A percentile compares a stretch with the other conserved stretches of the same genome.
Conservation (phyloP, 1,140 invertebrate species). For the Tetranychus urticae region DNA sequence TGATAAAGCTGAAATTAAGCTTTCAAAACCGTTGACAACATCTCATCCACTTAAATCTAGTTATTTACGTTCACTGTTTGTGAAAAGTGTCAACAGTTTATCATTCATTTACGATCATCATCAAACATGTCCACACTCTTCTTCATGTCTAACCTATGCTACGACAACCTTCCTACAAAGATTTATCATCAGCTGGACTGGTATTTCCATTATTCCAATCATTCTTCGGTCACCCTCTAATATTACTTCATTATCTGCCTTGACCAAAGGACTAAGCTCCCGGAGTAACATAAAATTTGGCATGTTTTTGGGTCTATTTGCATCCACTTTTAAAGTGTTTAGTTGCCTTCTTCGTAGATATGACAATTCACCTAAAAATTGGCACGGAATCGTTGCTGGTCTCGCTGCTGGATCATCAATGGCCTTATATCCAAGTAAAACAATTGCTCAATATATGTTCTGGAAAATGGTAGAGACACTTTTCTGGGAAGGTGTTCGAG, state of each 20-base stretch:
- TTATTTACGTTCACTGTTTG: no score
- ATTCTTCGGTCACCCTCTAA: no score
- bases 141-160: neutral
- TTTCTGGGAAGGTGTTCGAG: neutral
- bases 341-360: slow-evolving; percentile 9
- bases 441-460: slow-evolving; percentile 10
- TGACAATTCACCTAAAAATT: neutral
- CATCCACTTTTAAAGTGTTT: neutral
- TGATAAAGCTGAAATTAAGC: slow-evolving; percentile 1
- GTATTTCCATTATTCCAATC: no score
- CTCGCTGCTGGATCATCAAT: slow-evolving; percentile 10
- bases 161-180: neutral
- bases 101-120: no score
- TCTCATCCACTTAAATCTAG: neutral
- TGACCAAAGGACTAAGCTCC: neutral
- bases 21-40: no score
- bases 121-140: neutral
- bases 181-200: neutral
- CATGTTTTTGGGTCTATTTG: neutral
- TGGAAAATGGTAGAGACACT: slow-evolving; percentile 12
- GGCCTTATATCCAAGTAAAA: slow-evolving; percentile 10
- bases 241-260: no score
- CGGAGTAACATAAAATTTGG: neutral
- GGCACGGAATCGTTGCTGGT: slow-evolving; percentile 9
- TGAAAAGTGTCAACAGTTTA: no score